Conservation (phyloP, 2,113 vertebrate genomes). For the Boulengeromyrus knoepffleri region DNA sequence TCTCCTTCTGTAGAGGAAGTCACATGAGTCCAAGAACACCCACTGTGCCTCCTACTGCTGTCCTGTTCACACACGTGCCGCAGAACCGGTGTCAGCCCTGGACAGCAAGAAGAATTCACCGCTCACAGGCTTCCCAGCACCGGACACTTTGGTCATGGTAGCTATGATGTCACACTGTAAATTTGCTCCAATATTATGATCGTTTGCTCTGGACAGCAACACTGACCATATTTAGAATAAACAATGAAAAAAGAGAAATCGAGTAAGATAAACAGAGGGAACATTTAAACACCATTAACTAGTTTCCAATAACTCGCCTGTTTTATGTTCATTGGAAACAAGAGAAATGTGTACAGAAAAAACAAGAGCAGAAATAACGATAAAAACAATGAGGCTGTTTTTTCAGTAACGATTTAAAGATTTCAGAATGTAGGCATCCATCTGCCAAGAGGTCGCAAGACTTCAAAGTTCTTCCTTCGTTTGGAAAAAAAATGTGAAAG, state of each 20-base stretch:
- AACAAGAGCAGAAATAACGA: not conserved
- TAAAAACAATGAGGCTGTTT: not conserved
- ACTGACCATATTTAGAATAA: not conserved
- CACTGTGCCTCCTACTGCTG: conserved; percentile 35
- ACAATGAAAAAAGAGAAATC: not conserved
- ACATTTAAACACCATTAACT: not conserved
- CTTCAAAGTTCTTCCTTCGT: not conserved
- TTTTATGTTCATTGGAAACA: not conserved
- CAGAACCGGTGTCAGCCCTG: conserved; percentile 23
- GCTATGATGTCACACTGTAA: conserved; percentile 5
- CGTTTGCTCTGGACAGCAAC: not conserved
- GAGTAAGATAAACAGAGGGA: not conserved
- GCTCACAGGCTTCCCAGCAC: not conserved
- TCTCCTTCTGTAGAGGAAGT: conserved; percentile 41
- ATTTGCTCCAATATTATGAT: not conserved
- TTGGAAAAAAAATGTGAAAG: not conserved
- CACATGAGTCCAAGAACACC: conserved; percentile 35
- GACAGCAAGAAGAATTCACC: conserved; percentile 12
- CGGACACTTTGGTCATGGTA: not conserved
- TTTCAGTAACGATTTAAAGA: not conserved
- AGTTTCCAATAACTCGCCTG: not conserved
- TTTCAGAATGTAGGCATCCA: not conserved
- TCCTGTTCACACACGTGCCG: conserved; percentile 29
- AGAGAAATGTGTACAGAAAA: not conserved
- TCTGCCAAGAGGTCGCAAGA: not conserved